Base-by-base conservation (phyloP, 2,113 vertebrate genomes). In the Ammodytes marinus region DNA sequence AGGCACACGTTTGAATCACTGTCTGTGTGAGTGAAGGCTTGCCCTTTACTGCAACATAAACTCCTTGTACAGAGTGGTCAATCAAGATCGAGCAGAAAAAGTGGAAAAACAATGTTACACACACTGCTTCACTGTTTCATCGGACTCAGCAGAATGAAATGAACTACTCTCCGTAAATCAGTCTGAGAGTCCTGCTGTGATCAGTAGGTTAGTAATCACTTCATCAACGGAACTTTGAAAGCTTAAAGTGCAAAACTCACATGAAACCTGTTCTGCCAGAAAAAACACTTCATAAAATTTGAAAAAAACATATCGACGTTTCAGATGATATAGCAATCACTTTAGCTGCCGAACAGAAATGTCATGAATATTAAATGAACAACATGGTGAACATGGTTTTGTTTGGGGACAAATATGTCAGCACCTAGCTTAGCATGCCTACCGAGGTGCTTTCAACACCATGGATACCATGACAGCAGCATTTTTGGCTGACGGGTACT, bases 231-330 rank as follows among this genome's bases (percentile, higher is more conserved):
- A 15, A 35, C 55, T 64, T 60, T 63, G 13, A 13, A 7, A 55
- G 73, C 79, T 86, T 87, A 77, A 83, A 80, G 63, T 77, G 64
- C 74, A 71, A 64, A 70, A n/a, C 53, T 66, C 49, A 72, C 55
- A 19, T 46, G 64, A 39, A 54, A 85, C 70, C 69, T 76, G 63
- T 35, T 78, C 69, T 43, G 35, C 11, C 8, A 47, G 35, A 7
- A 11, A 46, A n/a, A 45, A 37, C 10, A 1, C 42, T 42, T 60
- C 63, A 45, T 54, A 70, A 89, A 79, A 79, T 60, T 69, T 53
- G 57, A 83, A 79, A 40, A 27, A 64, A 54, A 53, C 19, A 12
- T 46, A 47, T 2, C n/a, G 17, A 40, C 1, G 6, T 74, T 77
- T 76, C 12, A 70, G 65, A 54, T 45, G 27, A 61, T 4, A 17